Base-by-base conservation (phyloP, 1,140 invertebrate genomes). In the Sycophaga agraensis region DNA sequence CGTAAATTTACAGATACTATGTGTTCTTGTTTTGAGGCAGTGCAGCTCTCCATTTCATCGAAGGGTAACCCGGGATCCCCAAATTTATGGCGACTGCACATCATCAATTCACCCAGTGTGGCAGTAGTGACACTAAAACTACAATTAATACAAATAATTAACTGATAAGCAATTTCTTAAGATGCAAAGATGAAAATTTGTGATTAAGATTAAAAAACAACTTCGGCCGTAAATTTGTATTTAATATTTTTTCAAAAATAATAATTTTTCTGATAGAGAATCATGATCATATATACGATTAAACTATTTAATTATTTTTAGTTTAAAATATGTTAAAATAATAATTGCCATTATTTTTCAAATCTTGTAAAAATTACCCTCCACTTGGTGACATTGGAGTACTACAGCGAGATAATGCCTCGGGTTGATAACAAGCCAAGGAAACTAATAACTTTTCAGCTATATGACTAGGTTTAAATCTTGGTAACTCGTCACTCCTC, bases 21-120 rank as follows among this genome's bases (percentile, higher is more conserved):
- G 75, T 94, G 91, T 67, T 94, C 91, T 71, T 93, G 91, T 68
- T 91, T 91, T 64, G 89, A 92, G 11, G 91, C 91, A 4, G 91
- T 92, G 68, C 90, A 92, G 24, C 86, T 90, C 76, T 94, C 91
- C n/a, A 88, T 82, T 73, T 93, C 91, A 42, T 87, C 82, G 74
- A 94, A 94, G 0, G 91, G 91, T 60, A 93, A 76, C 51, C 66
- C 70, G 0, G 73, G 74, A 8, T 79, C 76, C 12, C 73, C 64
- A 21, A 77, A 68, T 55, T 79, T 81, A 45, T 73, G 75, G 9
- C 79, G 70, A 65, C 68, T 72, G 35, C 78, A 70, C 73, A 80
- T 77, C 73, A 80, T 77, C 19, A 81, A 60, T 43, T 82, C 79
- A n/a, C 79, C 78, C 24, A 81, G 67, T 5, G 75, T 68, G 17